Evolutionary conservation across 2,888 invertebrate genomes (phyloP).

Genomic region (Melipona bicolor): DNA sequence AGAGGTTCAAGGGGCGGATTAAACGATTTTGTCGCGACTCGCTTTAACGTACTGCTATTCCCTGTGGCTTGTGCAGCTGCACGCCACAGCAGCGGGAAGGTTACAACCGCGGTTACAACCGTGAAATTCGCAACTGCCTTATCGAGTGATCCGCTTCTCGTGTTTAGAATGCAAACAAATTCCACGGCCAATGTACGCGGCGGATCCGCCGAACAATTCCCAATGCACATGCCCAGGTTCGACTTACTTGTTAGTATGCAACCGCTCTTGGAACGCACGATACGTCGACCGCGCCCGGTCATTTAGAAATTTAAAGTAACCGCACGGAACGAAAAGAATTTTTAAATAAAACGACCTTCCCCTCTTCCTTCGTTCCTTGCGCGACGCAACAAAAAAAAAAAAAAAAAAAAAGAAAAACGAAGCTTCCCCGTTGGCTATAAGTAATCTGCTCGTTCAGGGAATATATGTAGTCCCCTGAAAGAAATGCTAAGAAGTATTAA

Average conservation of each 20-base stretch:
- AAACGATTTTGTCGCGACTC: constrained; percentile 23
- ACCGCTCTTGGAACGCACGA: background rate
- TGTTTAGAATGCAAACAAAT: constrained; percentile 25
- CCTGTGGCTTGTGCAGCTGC: background rate
- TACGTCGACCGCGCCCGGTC: constrained; percentile 16
- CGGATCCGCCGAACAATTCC: background rate
- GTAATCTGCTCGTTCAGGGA: constrained; percentile 1
- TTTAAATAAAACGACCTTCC: constrained; percentile 8
- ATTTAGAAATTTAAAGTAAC: constrained; percentile 46
- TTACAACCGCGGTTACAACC: constrained; percentile 5
- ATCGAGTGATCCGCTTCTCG: constrained; percentile 27
- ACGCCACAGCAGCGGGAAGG: background rate
- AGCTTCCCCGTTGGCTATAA: background rate
- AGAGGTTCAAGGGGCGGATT: constrained; percentile 29
- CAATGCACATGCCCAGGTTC: background rate
- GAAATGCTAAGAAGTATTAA: background rate
- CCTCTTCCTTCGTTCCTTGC: background rate
- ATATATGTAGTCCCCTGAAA: background rate
- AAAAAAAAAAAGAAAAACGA: no score
- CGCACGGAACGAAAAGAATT: constrained; percentile 35
- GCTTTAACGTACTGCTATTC: constrained; percentile 23
- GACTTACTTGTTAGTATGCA: constrained; percentile 18
- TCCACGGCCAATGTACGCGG: background rate
- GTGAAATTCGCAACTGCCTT: constrained; percentile 35
- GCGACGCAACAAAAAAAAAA: no score